phyloP scores from a whole-genome alignment of 2,888 invertebrate species.

The Drosophila aldrichi region DNA sequence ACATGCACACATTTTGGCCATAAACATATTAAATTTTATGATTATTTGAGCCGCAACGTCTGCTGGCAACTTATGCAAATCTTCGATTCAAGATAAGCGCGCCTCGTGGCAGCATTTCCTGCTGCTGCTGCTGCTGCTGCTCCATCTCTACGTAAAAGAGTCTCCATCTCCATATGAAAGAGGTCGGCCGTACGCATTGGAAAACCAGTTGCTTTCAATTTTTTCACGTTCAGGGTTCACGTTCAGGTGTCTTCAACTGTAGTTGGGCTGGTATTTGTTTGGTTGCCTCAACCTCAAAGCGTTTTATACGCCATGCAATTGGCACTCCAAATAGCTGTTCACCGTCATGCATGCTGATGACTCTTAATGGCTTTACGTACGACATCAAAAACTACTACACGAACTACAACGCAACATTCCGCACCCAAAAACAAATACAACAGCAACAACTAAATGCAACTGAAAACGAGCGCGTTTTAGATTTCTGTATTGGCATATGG shows the following conservation, averaged over 20 bases:
- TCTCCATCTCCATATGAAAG: constrained; percentile 5
- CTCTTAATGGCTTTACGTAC: constrained; percentile 59
- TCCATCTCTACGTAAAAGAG: not conserved
- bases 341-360: constrained; percentile 81
- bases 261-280: constrained; percentile 11
- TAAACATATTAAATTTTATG: constrained; percentile 77
- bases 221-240: constrained; percentile 39
- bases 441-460: constrained; percentile 38
- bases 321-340: constrained; percentile 74
- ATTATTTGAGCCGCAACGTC: constrained; percentile 64
- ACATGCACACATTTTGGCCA: constrained; percentile 51
- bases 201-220: constrained; percentile 35
- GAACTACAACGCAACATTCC: constrained; percentile 62
- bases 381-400: constrained; percentile 32
- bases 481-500: constrained; percentile 58
- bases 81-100: constrained; percentile 51
- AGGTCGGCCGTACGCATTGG: constrained; percentile 11
- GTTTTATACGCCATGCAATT: constrained; percentile 59
- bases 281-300: constrained; percentile 43
- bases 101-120: constrained; percentile 23
- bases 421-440: constrained; percentile 37
- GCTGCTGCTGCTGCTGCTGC: constrained; percentile 17
- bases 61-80: constrained; percentile 62
- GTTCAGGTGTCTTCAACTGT: constrained; percentile 10
- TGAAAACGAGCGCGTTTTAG: constrained; percentile 57